These are phyloP conservation scores for Brachionus sp. DNA, from an alignment of 1,140 invertebrate genomes.

Conservation along the genomic window DNA sequence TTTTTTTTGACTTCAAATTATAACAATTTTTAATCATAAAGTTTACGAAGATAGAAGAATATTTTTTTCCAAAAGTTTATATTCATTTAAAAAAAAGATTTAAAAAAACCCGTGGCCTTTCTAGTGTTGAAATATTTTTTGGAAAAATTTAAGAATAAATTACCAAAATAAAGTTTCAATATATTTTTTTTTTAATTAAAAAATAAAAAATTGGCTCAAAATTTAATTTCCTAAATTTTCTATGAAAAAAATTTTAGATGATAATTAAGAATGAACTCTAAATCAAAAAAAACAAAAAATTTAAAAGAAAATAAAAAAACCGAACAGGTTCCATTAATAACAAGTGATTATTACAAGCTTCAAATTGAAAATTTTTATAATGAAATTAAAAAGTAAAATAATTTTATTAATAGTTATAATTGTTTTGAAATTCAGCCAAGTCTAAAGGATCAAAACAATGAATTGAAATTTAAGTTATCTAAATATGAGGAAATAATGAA, in stretches of 20 bases:
- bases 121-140: too few relatives aligned
- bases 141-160: too few relatives aligned
- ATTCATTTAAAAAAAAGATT: too few relatives aligned
- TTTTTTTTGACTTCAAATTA: too few relatives aligned
- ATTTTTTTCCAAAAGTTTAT: too few relatives aligned
- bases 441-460: neutral
- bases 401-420: neutral
- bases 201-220: neutral
- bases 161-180: neutral
- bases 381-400: neutral
- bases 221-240: neutral
- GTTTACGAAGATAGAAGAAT: too few relatives aligned
- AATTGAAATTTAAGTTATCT: neutral
- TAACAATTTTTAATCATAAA: too few relatives aligned
- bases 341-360: conserved; percentile 27
- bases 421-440: neutral
- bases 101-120: too few relatives aligned
- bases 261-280: neutral
- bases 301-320: neutral
- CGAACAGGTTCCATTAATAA: neutral
- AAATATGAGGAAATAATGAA: conserved; percentile 28
- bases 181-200: neutral
- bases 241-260: neutral
- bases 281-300: neutral
- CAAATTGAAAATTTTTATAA: neutral